These are phyloP conservation scores for Zosterops japonicus DNA, from an alignment of 2,113 vertebrate genomes.

Conservation along the genomic window DNA sequence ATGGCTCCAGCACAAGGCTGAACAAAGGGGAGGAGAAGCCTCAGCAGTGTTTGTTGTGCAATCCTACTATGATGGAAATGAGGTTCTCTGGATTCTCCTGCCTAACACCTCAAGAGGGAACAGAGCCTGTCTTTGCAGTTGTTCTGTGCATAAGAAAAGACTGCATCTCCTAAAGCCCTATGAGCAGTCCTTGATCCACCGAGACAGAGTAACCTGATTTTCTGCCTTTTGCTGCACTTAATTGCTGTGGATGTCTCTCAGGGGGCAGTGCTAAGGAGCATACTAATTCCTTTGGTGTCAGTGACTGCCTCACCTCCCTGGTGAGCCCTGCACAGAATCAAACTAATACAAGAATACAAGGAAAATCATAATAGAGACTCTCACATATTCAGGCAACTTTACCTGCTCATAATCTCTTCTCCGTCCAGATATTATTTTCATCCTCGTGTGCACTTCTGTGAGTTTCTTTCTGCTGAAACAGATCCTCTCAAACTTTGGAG, in stretches of 20 bases:
- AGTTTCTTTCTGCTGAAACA: background rate
- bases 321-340: background rate
- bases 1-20: background rate
- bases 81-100: background rate
- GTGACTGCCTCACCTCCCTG: background rate
- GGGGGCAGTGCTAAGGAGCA: background rate
- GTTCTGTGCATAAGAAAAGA: background rate
- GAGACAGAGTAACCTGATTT: rapidly evolving
- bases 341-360: background rate
- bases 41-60: background rate
- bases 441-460: background rate
- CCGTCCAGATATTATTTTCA: background rate
- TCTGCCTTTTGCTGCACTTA: background rate
- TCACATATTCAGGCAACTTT: background rate
- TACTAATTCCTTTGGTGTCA: background rate
- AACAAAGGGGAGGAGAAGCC: background rate
- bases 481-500: background rate
- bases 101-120: background rate
- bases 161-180: rapidly evolving
- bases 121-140: background rate
- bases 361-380: background rate
- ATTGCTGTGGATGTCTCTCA: background rate
- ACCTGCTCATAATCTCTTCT: background rate
- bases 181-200: background rate
- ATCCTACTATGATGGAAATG: rapidly evolving